Percentiles rank a stretch among this genome's conserved stretches.
phyloP scores from a whole-genome alignment of 35 echinoderm and acorn worm species.

The Heliocidaris erythrogramma region DNA sequence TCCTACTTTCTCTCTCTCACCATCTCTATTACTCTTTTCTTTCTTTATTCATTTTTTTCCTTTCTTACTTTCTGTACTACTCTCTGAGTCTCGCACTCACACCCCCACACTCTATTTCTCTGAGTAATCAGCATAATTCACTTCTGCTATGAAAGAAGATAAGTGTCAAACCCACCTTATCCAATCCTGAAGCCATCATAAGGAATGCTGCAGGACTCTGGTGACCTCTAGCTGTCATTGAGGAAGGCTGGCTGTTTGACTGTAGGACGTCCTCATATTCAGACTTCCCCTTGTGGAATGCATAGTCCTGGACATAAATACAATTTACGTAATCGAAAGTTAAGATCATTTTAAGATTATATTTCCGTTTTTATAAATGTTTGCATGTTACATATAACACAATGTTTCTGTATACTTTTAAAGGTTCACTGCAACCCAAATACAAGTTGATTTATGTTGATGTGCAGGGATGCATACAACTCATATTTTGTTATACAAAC shows the following conservation, averaged over 20 bases:
- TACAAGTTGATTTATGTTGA: no score
- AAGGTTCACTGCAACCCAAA: no score
- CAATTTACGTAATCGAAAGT: not conserved
- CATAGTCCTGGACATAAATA: slow-evolving; percentile 71
- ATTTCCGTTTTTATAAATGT: not conserved
- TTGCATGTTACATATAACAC: not conserved
- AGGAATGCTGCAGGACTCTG: slow-evolving; percentile 95
- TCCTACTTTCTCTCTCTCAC: no score
- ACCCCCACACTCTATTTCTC: no score
- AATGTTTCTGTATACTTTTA: not conserved
- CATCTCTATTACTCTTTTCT: no score
- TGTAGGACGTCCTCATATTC: slow-evolving; percentile 97
- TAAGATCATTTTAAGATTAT: not conserved
- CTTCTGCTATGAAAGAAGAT: no score
- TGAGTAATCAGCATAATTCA: no score
- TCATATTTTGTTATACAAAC: no score
- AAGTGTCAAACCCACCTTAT: slow-evolving; percentile 61
- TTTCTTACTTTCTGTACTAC: no score
- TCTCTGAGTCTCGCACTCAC: no score
- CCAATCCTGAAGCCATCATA: slow-evolving; percentile 85
- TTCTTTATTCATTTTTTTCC: no score
- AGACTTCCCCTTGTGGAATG: slow-evolving; percentile 84
- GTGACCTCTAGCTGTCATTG: slow-evolving; percentile 80
- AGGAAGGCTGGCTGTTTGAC: slow-evolving; percentile 68
- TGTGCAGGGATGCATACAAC: no score